Base-by-base conservation (phyloP, 2,113 vertebrate genomes). In the Salminus brasiliensis region DNA sequence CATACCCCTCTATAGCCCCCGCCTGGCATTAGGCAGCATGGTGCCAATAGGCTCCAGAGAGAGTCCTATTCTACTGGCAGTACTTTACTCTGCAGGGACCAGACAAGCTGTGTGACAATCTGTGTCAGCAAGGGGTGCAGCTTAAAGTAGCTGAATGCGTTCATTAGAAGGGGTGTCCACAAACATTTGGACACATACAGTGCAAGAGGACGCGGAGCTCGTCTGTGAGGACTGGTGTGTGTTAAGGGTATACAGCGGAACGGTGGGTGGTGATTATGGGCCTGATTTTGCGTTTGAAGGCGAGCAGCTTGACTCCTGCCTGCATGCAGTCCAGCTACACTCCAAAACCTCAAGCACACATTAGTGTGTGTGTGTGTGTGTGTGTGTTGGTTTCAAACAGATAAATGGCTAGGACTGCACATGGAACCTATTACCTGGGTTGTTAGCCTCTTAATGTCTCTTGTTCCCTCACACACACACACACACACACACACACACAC, bases 391-490 rank as follows among this genome's bases (percentile, higher is more conserved):
- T 39, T 63, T 49, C 39, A 10, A 41, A 55, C 21, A 59, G 76
- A 78, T 70, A 60, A 70, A 78, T 65, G 57, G 65, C 45, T 60
- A 34, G 16, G 12, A 55, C 45, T 6, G 8, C 82, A 83, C 68
- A 83, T 83, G 82, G 82, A 72, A 80, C 62, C 78, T 23, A 80
- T 83, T 83, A 76, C 52, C 45, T 23, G 75, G 49, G 67, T 60
- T 76, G 62, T 67, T 76, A 62, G 41, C 27, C 30, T 60, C 6
- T 57, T 41, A 74, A 13, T 45, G 18, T 59, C 13, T 60, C 76
- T 18, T 27, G 2, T 45, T 59, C 12, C 32, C 69, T 27, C 65
- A 5, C 66, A 53, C 13, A 63, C 23, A 62, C 63, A 81, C 63
- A 63, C 49, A 70, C 59, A 63, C 47, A 72, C 12, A 9, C 34